Conservation (phyloP, 2,797 vertebrate genomes). For the Chaenodraco wilsoni region DNA sequence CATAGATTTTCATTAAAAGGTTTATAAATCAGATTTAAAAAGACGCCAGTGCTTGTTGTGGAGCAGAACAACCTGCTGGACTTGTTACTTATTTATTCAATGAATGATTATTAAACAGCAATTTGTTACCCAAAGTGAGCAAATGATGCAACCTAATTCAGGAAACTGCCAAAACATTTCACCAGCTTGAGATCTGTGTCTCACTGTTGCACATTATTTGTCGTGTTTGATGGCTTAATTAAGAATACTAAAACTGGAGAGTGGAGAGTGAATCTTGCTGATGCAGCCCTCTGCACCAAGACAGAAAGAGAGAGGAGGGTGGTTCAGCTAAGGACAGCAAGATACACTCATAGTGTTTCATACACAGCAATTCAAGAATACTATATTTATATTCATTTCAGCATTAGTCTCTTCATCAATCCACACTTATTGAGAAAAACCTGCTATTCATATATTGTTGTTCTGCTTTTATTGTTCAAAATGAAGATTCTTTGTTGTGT, state of each 20-base stretch:
- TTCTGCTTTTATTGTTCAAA: slow-evolving; percentile 9
- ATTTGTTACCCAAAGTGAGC: slow-evolving; percentile 27
- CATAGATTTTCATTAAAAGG: slow-evolving; percentile 17
- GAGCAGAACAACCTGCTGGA: slow-evolving; percentile 4
- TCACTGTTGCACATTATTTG: slow-evolving; percentile 24
- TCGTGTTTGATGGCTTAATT: slow-evolving; percentile 46
- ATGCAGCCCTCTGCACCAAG: slow-evolving; percentile 74
- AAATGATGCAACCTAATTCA: slow-evolving; percentile 31
- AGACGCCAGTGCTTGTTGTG: slow-evolving; percentile 14
- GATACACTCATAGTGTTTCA: slow-evolving; percentile 25
- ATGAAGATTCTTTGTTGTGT: not conserved
- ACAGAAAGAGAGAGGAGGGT: slow-evolving; percentile 35
- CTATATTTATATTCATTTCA: slow-evolving; percentile 16
- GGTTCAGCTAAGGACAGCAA: slow-evolving; percentile 62
- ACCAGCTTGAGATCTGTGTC: slow-evolving; percentile 23
- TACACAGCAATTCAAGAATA: slow-evolving; percentile 22
- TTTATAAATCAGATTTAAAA: slow-evolving; percentile 31
- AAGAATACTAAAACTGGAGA: slow-evolving; percentile 53
- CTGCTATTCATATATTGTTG: not conserved
- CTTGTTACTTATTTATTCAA: slow-evolving; percentile 24
- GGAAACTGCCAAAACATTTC: slow-evolving; percentile 34
- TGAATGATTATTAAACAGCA: slow-evolving; percentile 33
- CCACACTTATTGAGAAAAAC: slow-evolving; percentile 9
- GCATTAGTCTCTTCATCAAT: slow-evolving; percentile 6
- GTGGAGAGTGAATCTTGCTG: slow-evolving; percentile 73